Evolutionary conservation across 2,797 vertebrate genomes (phyloP).

Genomic region (Siniperca obscura): DNA sequence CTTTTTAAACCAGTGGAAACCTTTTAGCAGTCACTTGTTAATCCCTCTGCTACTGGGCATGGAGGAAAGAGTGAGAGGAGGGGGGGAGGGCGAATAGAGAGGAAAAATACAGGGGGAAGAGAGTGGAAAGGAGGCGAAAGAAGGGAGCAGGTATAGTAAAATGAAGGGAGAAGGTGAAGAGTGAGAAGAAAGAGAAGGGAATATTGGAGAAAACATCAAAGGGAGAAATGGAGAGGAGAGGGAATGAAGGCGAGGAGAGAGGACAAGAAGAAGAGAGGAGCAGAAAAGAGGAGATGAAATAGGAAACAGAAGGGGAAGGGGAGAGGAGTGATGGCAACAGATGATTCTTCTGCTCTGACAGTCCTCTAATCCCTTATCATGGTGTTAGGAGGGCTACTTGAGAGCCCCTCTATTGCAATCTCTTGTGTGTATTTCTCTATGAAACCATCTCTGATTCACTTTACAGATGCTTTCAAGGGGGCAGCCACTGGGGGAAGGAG

Average conservation of each 20-base stretch:
- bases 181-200: neutral
- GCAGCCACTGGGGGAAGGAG: neutral
- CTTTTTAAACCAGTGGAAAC: constrained; percentile 55
- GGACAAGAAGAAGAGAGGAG: neutral
- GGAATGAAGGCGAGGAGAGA: neutral
- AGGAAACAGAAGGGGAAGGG: constrained; percentile 4
- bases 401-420: constrained; percentile 28
- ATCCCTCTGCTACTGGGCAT: constrained; percentile 39
- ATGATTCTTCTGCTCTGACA: constrained; percentile 44
- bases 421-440: constrained; percentile 28
- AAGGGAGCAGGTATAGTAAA: constrained; percentile 4
- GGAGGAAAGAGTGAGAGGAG: constrained; percentile 6
- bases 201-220: constrained; percentile 7
- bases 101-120: neutral
- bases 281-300: constrained; percentile 10
- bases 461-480: constrained; percentile 29
- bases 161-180: neutral
- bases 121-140: neutral
- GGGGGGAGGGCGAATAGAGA: neutral
- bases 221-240: neutral
- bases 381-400: constrained; percentile 47
- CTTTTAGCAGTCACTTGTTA: constrained; percentile 62
- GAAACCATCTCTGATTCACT: constrained; percentile 48
- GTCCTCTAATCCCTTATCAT: constrained; percentile 52
- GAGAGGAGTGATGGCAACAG: constrained; percentile 18